Evolutionary conservation across 2,113 vertebrate species (phyloP).

Genomic region (Nymphicus hollandicus): DNA sequence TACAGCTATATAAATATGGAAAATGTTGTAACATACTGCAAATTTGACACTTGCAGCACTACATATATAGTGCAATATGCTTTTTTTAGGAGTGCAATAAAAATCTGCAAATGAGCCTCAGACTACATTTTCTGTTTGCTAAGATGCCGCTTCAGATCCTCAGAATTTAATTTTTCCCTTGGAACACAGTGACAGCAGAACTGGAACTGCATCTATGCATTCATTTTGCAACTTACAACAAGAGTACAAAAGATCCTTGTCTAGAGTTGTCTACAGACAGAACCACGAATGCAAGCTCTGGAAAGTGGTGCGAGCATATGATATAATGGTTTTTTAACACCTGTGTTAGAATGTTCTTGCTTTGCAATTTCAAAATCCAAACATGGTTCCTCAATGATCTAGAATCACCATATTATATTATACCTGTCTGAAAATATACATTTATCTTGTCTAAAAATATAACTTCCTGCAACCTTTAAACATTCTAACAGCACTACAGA

Average conservation of each 20-base stretch:
- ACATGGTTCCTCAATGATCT: background rate
- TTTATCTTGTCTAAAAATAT: background rate
- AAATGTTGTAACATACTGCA: background rate
- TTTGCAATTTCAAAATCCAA: background rate
- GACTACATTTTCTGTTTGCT: background rate
- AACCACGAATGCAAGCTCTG: background rate
- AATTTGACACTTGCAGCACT: background rate
- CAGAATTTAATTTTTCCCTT: background rate
- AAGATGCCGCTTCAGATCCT: background rate
- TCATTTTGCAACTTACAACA: background rate
- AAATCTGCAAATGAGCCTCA: background rate
- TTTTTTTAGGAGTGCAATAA: background rate
- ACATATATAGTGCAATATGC: background rate
- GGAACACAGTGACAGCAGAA: background rate
- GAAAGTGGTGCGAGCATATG: background rate
- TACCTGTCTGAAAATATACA: background rate
- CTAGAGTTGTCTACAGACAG: background rate
- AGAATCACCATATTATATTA: background rate
- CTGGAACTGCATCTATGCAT: background rate
- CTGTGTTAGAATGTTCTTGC: background rate
- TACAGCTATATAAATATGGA: background rate
- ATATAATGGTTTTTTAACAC: fast-evolving
- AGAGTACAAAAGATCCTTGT: background rate
- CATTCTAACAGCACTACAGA: background rate
- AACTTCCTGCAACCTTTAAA: background rate